A percentile compares a stretch with the other conserved stretches of the same genome.
phyloP scores from a whole-genome alignment of 2,797 vertebrate species.

The Ctenopoma multispine region DNA sequence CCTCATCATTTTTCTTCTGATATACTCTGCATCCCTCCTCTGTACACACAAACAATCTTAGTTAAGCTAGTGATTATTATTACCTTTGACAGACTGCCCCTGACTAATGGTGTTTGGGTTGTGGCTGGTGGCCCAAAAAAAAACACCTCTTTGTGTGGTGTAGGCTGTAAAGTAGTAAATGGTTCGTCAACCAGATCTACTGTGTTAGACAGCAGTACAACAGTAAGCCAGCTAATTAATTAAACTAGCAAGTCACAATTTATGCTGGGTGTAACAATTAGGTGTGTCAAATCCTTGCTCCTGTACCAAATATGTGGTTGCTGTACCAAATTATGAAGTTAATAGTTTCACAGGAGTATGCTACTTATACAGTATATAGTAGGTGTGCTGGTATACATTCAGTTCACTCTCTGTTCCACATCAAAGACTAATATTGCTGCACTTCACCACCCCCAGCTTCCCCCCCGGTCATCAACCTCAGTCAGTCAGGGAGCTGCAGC shows the following conservation, averaged over 20 bases:
- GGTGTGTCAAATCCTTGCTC: slow-evolving; percentile 34
- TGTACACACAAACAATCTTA: no score
- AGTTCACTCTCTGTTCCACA: slow-evolving; percentile 52
- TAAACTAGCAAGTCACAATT: slow-evolving; percentile 34
- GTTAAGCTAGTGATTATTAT: slow-evolving; percentile 25
- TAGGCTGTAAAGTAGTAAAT: slow-evolving; percentile 21
- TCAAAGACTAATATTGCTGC: slow-evolving; percentile 67
- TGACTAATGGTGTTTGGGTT: slow-evolving; percentile 46
- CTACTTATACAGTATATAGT: slow-evolving; percentile 10
- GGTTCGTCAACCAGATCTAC: slow-evolving; percentile 13
- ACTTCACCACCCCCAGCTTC: not conserved
- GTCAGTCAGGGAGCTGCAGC: slow-evolving; percentile 60
- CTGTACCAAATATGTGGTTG: slow-evolving; percentile 36
- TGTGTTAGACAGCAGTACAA: slow-evolving; percentile 17
- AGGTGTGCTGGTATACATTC: slow-evolving; percentile 26
- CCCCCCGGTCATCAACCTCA: slow-evolving; percentile 49
- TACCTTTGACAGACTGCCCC: slow-evolving; percentile 63
- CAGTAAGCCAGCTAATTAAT: slow-evolving; percentile 31
- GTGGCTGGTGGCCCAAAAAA: slow-evolving; percentile 43
- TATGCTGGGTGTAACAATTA: slow-evolving; percentile 15
- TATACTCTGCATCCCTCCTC: no score
- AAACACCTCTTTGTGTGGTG: slow-evolving; percentile 25
- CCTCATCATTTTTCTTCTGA: no score
- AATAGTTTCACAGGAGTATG: slow-evolving; percentile 35
- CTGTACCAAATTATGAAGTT: slow-evolving; percentile 48